Evolutionary conservation across 2,113 vertebrate species (phyloP).

Genomic region (Mirounga angustirostris): DNA sequence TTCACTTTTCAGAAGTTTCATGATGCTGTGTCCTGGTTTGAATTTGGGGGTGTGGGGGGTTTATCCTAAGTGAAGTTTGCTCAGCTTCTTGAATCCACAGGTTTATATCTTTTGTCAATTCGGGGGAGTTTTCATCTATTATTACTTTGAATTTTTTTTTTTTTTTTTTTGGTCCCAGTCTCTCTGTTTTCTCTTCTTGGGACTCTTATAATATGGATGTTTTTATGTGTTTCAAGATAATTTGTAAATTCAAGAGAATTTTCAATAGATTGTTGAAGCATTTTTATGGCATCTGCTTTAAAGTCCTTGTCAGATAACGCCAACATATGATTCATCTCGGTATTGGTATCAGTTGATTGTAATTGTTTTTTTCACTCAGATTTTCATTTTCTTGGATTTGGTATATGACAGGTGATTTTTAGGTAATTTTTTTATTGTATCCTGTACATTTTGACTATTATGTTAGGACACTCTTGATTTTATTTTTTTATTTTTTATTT

Average conservation of each 20-base stretch:
- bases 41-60: neutral
- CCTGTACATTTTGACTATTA: neutral
- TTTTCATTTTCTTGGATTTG: neutral
- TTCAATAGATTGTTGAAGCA: neutral
- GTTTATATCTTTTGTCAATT: neutral
- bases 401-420: neutral
- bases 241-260: neutral
- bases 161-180: neutral
- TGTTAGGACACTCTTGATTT: neutral
- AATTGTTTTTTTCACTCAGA: neutral
- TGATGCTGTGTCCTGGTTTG: neutral
- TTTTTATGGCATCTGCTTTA: neutral
- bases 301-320: neutral
- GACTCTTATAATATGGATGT: neutral
- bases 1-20: neutral
- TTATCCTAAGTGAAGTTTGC: neutral
- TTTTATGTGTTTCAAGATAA: neutral
- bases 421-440: neutral
- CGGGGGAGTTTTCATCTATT: neutral
- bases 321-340: neutral
- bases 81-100: neutral
- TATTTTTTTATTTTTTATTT: neutral
- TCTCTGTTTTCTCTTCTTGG: neutral
- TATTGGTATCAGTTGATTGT: neutral
- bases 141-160: neutral